Conservation (phyloP, 2,113 vertebrate species). For the Raja brachyura region DNA sequence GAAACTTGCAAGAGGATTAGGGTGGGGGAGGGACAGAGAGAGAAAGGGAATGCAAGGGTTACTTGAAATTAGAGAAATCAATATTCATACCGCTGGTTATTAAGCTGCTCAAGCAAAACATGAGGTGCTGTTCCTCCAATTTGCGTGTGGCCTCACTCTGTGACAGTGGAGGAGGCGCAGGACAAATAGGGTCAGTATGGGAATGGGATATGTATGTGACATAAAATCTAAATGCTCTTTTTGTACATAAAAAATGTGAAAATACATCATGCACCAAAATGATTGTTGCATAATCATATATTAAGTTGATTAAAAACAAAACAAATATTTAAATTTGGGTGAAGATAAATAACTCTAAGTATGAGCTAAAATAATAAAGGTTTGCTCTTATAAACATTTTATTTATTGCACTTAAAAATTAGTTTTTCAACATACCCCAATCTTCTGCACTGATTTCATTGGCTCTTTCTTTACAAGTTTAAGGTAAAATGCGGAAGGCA, state of each 20-base stretch:
- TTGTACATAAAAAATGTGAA: not conserved
- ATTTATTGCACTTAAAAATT: not conserved
- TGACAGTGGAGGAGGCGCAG: too few relatives aligned
- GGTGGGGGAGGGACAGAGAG: too few relatives aligned
- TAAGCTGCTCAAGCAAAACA: too few relatives aligned
- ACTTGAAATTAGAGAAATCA: too few relatives aligned
- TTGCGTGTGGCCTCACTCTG: too few relatives aligned
- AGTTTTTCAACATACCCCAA: slow-evolving; percentile 69
- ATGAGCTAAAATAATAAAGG: not conserved
- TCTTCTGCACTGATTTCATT: slow-evolving; percentile 86
- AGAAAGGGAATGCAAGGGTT: too few relatives aligned
- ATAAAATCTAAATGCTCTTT: not conserved
- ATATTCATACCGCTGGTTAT: too few relatives aligned
- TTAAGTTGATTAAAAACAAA: not conserved
- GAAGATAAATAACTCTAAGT: not conserved
- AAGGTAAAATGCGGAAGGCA: slow-evolving; percentile 95
- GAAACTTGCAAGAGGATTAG: too few relatives aligned
- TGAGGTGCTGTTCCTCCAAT: too few relatives aligned
- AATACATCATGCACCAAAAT: not conserved
- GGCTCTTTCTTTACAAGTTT: slow-evolving; percentile 92
- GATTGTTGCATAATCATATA: not conserved
- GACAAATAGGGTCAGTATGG: too few relatives aligned
- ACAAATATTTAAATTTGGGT: not conserved
- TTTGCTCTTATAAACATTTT: not conserved
- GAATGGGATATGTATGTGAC: too few relatives aligned